Evolutionary conservation across 2,888 invertebrate species (phyloP), one percentile per base, ranked within the genome.

Genomic region (Norana najaformis): DNA sequence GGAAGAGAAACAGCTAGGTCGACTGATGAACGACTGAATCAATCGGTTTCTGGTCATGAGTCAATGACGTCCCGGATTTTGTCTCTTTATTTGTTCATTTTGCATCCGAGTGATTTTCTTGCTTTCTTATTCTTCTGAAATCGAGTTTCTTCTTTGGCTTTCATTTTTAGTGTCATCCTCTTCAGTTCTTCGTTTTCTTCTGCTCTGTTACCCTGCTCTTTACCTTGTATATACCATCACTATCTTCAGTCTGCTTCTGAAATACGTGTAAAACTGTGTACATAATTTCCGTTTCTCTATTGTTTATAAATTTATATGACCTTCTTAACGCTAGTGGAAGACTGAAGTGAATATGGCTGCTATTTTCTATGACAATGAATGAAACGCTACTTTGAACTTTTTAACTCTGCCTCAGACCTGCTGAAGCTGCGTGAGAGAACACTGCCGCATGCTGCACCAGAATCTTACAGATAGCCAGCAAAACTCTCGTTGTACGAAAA

Each of bases 351-450:
- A 69, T 16, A n/a, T 69, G 69, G 69, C 69, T 69, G 69, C n/a
- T 69, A 69, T 69, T 69, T 69, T 69, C 69, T 69, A 69, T 69
- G 69, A 69, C 69, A n/a, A n/a, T n/a, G 69, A n/a, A n/a, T n/a
- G 69, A n/a, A 23, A 23, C 47, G 69, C n/a, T 1, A 69, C 69
- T 69, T 69, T 69, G 69, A 69, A 69, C 69, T 69, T 30, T n/a
- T 69, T 69, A 69, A 69, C n/a, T 69, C n/a, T 5, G n/a, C 69
- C n/a, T 30, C 6, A 8, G n/a, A n/a, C 69, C n/a, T n/a, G 69
- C n/a, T n/a, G 6, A 69, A 69, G n/a, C n/a, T n/a, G n/a, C n/a
- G n/a, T n/a, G n/a, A n/a, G n/a, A n/a, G 1, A 16, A 69, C 69
- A 69, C 13, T n/a, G 16, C 30, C 69, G 69, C n/a, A 30, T 30